Evolutionary conservation across 2,113 vertebrate species (phyloP), one percentile per base, ranked within the genome.

Genomic region (Rhodinocichla rosea): DNA sequence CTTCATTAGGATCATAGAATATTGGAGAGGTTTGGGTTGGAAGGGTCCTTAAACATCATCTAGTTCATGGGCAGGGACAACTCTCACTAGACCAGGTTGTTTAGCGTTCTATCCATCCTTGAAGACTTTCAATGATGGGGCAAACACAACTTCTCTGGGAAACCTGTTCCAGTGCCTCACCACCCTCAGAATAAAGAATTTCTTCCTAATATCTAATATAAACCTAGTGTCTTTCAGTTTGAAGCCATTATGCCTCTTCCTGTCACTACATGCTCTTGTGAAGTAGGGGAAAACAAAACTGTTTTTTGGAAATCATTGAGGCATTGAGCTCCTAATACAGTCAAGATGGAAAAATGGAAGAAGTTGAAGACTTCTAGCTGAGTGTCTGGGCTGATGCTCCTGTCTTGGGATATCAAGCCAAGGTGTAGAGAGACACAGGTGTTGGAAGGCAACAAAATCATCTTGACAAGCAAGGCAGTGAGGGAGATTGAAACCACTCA

Each of bases 211-310:
- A 42, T 18, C 21, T 42, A 15, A 35, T 18, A 10, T 49, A 73
- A 73, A 57, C 21, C 16, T 26, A 8, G 20, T 40, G 8, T 28
- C 63, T 52, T 70, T 24, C 18, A 32, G 4, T 89, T 16, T 82
- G 45, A 75, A 82, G 9, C 28, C 13, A 6, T 24, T 45, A 8
- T 0, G 0, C 23, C n/a, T 18, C 15, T 57, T 53, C 24, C n/a
- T 68, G 33, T 13, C 53, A 67, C 28, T 60, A 45, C 19, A 10
- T 35, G n/a, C 16, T 32, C 17, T 26, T 15, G 24, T 21, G 45
- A 35, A 45, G 20, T 18, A 62, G 13, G 8, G 28, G 17, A 17
- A 69, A 70, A 49, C 4, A 15, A 8, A 87, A 45, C 8, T 20
- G 7, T 4, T 21, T 65, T 55, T 33, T 62, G 24, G 28, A 65